Evolutionary conservation across 2,797 vertebrate genomes (phyloP).

Genomic region (Pseudocheirus occidentalis): DNA sequence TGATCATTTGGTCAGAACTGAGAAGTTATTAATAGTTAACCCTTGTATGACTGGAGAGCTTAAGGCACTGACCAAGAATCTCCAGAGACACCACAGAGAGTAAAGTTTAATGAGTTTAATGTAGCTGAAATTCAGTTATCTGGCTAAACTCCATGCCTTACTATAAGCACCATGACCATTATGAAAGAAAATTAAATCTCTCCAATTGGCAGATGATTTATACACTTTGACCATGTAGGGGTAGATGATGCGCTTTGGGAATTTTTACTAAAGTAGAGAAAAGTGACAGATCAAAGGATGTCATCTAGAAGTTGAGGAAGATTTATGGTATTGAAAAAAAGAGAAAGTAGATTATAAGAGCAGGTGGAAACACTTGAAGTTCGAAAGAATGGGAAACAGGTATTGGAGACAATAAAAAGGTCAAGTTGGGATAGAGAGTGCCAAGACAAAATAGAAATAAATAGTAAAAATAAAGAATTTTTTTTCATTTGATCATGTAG

Average conservation of each 20-base stretch:
- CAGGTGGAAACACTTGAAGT: background rate
- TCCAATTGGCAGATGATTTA: constrained; percentile 27
- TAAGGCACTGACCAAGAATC: constrained; percentile 31
- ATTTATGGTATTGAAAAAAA: background rate
- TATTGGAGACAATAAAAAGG: background rate
- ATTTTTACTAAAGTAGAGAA: background rate
- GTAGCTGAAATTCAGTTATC: constrained; percentile 2
- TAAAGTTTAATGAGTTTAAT: constrained; percentile 31
- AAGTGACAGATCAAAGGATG: background rate
- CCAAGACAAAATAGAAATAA: background rate
- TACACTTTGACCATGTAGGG: background rate
- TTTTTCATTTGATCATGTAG: background rate
- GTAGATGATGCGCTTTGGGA: background rate
- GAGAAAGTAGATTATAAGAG: background rate
- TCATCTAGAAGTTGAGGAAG: background rate
- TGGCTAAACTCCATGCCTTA: constrained; percentile 22
- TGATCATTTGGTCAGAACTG: constrained; percentile 26
- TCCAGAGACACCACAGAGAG: constrained; percentile 12
- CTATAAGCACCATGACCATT: background rate
- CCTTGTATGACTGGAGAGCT: constrained; percentile 38
- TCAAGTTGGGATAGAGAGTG: background rate
- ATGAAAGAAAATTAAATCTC: background rate
- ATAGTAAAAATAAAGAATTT: background rate
- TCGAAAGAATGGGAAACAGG: background rate
- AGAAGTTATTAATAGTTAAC: constrained; percentile 31